These are phyloP conservation scores for Enhydra lutris DNA, from an alignment of 2,113 vertebrate species.

Conservation along the genomic window DNA sequence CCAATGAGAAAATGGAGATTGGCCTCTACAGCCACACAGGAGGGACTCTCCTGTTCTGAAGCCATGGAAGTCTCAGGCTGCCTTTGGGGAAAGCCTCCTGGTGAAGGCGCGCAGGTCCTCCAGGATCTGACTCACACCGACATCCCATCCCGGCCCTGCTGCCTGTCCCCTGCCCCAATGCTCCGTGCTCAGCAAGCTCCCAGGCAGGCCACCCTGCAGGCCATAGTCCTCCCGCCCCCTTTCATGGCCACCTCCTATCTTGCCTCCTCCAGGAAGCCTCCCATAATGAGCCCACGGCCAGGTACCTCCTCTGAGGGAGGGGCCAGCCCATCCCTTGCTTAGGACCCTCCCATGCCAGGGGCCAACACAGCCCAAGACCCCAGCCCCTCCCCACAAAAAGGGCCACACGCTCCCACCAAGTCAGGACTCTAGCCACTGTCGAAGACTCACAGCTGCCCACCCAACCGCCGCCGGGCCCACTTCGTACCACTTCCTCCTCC, in stretches of 20 bases:
- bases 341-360: not conserved
- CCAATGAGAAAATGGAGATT: not conserved
- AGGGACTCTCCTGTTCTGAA: not conserved
- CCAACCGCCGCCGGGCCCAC: too few species aligned
- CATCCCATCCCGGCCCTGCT: accelerated
- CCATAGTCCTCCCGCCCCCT: too few species aligned
- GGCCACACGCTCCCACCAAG: accelerated
- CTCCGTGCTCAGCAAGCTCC: not conserved
- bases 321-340: not conserved
- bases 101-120: not conserved
- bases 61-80: not conserved
- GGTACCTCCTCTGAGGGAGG: not conserved
- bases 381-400: not conserved
- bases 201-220: not conserved
- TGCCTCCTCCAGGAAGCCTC: not conserved
- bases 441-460: not conserved
- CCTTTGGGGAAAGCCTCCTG: not conserved
- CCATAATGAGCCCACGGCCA: too few species aligned
- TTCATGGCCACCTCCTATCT: not conserved
- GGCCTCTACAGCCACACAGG: not conserved
- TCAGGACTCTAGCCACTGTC: too few species aligned
- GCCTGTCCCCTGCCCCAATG: not conserved
- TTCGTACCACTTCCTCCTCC: too few species aligned
- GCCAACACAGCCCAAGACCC: not conserved
- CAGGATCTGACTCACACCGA: not conserved